These are phyloP conservation scores for Phalacrocorax brasilianus DNA, from an alignment of 2,113 vertebrate genomes.

Conservation along the genomic window DNA sequence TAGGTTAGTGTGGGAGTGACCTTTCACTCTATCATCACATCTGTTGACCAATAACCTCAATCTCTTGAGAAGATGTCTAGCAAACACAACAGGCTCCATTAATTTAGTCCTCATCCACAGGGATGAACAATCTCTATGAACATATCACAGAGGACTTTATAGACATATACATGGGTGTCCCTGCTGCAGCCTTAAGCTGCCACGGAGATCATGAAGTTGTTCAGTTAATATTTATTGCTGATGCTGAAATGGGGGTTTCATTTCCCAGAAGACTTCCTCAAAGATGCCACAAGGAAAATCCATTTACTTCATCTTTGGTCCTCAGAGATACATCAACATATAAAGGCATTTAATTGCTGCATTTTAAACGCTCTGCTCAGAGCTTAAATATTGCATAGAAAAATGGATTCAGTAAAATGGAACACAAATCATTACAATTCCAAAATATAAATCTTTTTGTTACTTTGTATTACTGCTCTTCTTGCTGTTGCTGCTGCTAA, in stretches of 20 bases:
- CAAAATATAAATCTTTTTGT: neutral
- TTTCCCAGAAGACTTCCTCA: neutral
- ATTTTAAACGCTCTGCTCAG: slow-evolving; percentile 15
- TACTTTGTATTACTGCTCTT: neutral
- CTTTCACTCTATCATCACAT: neutral
- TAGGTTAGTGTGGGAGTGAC: neutral
- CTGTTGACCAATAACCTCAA: neutral
- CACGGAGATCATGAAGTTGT: neutral
- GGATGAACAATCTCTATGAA: neutral
- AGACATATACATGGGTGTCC: rapidly evolving
- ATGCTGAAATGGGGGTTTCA: neutral
- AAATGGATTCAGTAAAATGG: neutral
- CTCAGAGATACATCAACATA: slow-evolving; percentile 21
- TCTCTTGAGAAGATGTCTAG: neutral
- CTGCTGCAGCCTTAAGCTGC: neutral
- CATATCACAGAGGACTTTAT: neutral
- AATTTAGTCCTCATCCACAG: neutral
- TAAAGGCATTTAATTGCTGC: slow-evolving; percentile 39
- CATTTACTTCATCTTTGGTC: neutral
- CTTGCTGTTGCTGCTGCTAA: neutral
- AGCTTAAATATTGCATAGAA: slow-evolving; percentile 33
- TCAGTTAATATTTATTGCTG: neutral
- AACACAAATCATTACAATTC: slow-evolving; percentile 16
- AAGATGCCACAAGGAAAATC: neutral
- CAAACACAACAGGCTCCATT: neutral